Evolutionary conservation across 2,113 vertebrate genomes (phyloP).

Genomic region (Carassius auratus): DNA sequence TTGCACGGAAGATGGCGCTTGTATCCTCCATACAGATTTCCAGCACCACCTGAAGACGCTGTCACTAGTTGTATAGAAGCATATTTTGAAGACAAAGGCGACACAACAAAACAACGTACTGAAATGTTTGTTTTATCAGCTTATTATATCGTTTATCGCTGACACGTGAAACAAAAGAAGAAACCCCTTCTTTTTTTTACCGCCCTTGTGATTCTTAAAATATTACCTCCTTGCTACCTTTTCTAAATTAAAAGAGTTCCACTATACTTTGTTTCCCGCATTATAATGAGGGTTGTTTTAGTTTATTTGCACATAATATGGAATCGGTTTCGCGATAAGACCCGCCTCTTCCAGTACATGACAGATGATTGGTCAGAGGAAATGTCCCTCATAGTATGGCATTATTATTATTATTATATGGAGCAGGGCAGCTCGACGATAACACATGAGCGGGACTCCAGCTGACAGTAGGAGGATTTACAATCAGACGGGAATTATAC

Average conservation of each 20-base stretch:
- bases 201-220: background rate
- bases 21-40: background rate
- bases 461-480: background rate
- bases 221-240: background rate
- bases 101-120: background rate
- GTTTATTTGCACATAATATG: background rate
- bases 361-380: constrained; percentile 49
- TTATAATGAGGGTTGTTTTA: background rate
- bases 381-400: background rate
- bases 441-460: background rate
- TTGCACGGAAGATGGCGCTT: constrained; percentile 1
- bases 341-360: constrained; percentile 50
- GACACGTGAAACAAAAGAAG: background rate
- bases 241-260: background rate
- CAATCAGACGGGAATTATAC: background rate
- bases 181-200: background rate
- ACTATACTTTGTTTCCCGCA: background rate
- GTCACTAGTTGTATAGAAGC: background rate
- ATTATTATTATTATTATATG: background rate
- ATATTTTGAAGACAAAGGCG: background rate
- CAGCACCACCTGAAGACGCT: background rate
- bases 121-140: background rate
- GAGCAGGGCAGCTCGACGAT: background rate
- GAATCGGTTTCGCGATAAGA: background rate
- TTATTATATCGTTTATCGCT: background rate